A percentile compares a stretch with the other conserved stretches of the same genome.
These are phyloP conservation scores for Esox lucius DNA, from an alignment of 2,797 vertebrate species.

Conservation along the genomic window DNA sequence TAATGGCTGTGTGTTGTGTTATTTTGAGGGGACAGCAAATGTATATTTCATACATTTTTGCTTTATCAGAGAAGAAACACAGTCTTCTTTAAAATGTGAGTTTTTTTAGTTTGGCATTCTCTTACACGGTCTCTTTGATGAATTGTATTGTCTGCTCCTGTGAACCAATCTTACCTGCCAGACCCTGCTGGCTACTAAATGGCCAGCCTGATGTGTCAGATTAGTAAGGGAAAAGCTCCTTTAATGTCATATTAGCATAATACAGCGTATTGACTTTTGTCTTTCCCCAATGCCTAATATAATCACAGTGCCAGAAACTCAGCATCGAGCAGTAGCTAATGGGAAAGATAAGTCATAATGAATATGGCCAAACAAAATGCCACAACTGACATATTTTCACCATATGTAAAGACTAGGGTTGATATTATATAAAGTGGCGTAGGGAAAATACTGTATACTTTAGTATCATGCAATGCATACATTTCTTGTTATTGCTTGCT, in stretches of 20 bases:
- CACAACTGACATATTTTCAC: conserved; percentile 65
- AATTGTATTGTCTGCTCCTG: not conserved
- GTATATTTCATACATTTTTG: no score
- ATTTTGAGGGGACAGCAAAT: no score
- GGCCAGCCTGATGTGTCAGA: conserved; percentile 66
- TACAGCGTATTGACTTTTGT: conserved; percentile 69
- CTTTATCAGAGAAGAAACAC: not conserved
- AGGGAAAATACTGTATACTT: conserved; percentile 41
- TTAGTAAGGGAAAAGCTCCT: conserved; percentile 61
- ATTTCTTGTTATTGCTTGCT: no score
- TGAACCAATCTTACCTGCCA: conserved; percentile 11
- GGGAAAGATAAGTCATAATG: conserved; percentile 68
- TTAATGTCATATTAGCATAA: conserved; percentile 85
- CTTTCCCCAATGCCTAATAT: conserved; percentile 57
- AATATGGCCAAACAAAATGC: conserved; percentile 69
- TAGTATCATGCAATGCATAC: conserved; percentile 35
- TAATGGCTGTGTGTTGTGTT: no score
- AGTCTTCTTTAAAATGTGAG: no score
- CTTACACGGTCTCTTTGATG: no score
- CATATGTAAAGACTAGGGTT: conserved; percentile 54
- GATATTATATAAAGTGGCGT: conserved; percentile 23
- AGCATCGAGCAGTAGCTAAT: conserved; percentile 63
- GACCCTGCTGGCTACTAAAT: conserved; percentile 41
- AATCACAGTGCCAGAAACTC: conserved; percentile 16
- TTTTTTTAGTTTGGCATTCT: no score